Conservation (phyloP, 23 tunicate genomes). For the Trididemnum miniatum region DNA sequence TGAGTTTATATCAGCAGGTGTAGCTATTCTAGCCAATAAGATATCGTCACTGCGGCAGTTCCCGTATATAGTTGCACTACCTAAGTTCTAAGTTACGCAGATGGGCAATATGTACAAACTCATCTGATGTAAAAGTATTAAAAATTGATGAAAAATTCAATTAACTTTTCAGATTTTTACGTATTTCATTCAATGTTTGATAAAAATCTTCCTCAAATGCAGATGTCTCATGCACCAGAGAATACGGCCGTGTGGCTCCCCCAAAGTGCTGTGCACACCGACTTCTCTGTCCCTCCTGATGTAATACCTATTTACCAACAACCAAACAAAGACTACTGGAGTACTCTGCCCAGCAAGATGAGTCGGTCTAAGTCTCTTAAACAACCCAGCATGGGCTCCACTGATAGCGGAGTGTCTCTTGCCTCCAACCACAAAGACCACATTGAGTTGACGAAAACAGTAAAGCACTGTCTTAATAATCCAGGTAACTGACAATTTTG, state of each 20-base stretch:
- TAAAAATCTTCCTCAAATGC: neutral
- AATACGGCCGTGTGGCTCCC: slow-evolving; percentile 40
- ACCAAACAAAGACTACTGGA: slow-evolving; percentile 24
- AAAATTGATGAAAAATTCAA: no score
- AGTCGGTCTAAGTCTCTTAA: neutral
- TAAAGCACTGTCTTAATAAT: slow-evolving; percentile 40
- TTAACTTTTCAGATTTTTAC: slow-evolving; percentile 9
- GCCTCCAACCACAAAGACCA: slow-evolving; percentile 30
- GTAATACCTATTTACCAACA: slow-evolving; percentile 22
- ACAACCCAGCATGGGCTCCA: slow-evolving; percentile 13
- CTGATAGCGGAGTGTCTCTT: slow-evolving; percentile 59
- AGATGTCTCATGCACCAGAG: slow-evolving; percentile 35
- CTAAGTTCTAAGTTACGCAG: no score
- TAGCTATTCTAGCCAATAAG: no score
- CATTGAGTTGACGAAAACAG: slow-evolving; percentile 27
- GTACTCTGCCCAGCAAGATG: slow-evolving; percentile 26
- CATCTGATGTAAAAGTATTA: no score
- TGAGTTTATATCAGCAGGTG: no score
- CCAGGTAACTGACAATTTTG: slow-evolving; percentile 37
- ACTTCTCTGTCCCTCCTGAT: slow-evolving; percentile 35
- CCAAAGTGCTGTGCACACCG: slow-evolving; percentile 14
- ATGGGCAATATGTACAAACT: no score
- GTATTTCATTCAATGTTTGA: neutral
- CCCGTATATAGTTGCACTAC: no score
- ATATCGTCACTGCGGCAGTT: no score